Evolutionary conservation across 1,140 invertebrate species (phyloP), one percentile per base, ranked within the genome.

Genomic region (Aphaenogaster floridana): DNA sequence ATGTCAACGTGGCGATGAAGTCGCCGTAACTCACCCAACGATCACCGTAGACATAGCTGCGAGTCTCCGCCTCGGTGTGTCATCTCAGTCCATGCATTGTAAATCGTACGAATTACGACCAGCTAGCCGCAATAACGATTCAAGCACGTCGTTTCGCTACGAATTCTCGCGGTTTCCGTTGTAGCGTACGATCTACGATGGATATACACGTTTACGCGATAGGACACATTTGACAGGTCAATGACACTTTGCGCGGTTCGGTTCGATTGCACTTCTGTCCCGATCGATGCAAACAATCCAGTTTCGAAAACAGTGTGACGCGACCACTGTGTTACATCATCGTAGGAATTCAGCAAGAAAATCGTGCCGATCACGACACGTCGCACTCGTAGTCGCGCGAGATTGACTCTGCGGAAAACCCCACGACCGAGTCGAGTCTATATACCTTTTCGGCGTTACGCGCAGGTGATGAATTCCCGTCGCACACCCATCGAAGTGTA

Each of bases 41-140:
- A 89, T 86, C 72, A 59, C 59, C 87, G 42, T 79, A 86, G 76
- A 90, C 90, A 91, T 91, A 91, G 85, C 90, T 90, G 83, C 78
- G 83, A 28, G 86, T 91, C 76, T 34, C 63, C 77, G 48, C 76
- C 52, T 81, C 52, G 89, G 77, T 64, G 63, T 72, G 80, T 91
- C 89, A 91, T 91, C 77, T 91, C 89, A 87, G 80, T 89, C 88
- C 86, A 57, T 79, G 88, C 71, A 61, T 74, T 54, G 64, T 77
- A 89, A 71, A 89, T 64, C 54, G 69, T 39, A 54, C 34, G 50
- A 81, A 89, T 87, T 86, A 86, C 69, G 88, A 81, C 87, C 69
- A 45, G 79, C 52, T 52, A 42, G 48, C 39, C 45, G 34, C 72
- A 34, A 42, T 86, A 64, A 52, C 71, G 48, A 86, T 52, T 78